phyloP scores from a whole-genome alignment of 2,113 vertebrate species.

The Gadus chalcogrammus region DNA sequence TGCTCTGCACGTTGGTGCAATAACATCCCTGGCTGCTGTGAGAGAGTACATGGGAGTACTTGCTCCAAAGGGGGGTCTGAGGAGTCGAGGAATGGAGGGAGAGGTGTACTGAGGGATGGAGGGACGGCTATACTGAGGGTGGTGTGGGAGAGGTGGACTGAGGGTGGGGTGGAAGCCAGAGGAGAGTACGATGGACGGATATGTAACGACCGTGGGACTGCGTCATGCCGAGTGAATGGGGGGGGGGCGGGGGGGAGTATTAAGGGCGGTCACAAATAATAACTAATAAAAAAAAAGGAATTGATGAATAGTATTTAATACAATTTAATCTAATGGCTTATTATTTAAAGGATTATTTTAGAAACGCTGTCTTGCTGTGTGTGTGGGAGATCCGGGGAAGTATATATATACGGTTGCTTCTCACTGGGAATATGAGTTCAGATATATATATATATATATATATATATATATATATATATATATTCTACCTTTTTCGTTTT shows the following conservation, averaged over 20 bases:
- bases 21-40: conserved; percentile 54
- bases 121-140: no score
- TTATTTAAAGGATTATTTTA: conserved; percentile 62
- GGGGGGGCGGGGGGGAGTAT: conserved; percentile 41
- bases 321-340: conserved; percentile 59
- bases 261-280: conserved; percentile 13
- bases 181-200: conserved; percentile 38
- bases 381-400: conserved; percentile 51
- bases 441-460: conserved; percentile 21
- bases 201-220: conserved; percentile 54
- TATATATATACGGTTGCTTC: conserved; percentile 65
- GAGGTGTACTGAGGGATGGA: no score
- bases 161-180: conserved; percentile 1
- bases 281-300: conserved; percentile 43
- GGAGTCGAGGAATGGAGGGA: no score
- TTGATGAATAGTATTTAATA: conserved; percentile 63
- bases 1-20: conserved; percentile 69
- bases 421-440: conserved; percentile 47
- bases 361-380: conserved; percentile 58
- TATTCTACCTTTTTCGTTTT: background rate
- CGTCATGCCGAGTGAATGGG: conserved; percentile 43
- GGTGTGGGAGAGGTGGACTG: no score
- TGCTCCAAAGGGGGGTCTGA: no score
- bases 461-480: background rate
- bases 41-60: background rate